Conservation (phyloP, 2,797 vertebrate genomes). For the Xyrichtys novacula region DNA sequence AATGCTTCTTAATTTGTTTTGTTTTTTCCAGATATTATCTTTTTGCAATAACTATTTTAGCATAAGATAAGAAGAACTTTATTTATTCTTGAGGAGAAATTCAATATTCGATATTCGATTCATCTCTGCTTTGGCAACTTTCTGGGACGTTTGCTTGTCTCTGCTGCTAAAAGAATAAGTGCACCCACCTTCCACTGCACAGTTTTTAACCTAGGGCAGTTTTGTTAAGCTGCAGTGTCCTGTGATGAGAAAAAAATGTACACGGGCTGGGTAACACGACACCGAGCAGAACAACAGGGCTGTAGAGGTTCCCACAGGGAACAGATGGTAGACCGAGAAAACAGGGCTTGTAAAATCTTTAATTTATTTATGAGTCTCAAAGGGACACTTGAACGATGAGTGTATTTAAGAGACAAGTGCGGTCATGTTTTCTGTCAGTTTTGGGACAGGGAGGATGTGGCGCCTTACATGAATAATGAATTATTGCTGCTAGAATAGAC, state of each 20-base stretch:
- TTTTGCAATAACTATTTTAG: too few species aligned
- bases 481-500: slow-evolving; percentile 23
- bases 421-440: slow-evolving; percentile 1
- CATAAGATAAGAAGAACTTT: too few species aligned
- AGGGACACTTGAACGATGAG: slow-evolving; percentile 44
- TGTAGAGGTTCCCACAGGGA: slow-evolving; percentile 38
- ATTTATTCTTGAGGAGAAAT: too few species aligned
- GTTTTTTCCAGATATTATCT: too few species aligned
- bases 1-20: too few species aligned
- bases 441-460: slow-evolving; percentile 14
- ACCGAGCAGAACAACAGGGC: slow-evolving; percentile 37
- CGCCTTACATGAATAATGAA: slow-evolving; percentile 62
- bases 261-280: slow-evolving; percentile 37
- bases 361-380: slow-evolving; percentile 66
- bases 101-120: too few species aligned
- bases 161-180: too few species aligned
- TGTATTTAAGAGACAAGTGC: slow-evolving; percentile 19
- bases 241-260: slow-evolving; percentile 12
- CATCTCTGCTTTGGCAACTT: too few species aligned
- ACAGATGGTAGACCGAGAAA: slow-evolving; percentile 51
- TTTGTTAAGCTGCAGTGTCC: slow-evolving; percentile 9
- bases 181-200: too few species aligned
- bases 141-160: too few species aligned
- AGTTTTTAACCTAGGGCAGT: too few species aligned
- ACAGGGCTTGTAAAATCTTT: slow-evolving; percentile 38